Evolutionary conservation across 2,888 invertebrate species (phyloP).

Genomic region (Parthenolecanium corni): DNA sequence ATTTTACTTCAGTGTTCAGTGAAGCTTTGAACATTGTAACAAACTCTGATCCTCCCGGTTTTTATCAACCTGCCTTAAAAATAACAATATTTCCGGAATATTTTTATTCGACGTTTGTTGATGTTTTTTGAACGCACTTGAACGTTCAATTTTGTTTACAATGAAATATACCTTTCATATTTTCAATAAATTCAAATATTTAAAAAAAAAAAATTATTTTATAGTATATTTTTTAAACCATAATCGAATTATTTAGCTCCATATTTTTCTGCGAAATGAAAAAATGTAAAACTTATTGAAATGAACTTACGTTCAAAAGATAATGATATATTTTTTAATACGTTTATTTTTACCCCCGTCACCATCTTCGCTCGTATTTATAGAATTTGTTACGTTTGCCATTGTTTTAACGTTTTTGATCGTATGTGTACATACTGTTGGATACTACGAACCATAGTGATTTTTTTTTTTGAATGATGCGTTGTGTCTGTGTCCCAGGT

Average conservation of each 20-base stretch:
- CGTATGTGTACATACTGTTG: not conserved
- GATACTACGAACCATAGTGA: not conserved
- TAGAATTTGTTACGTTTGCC: constrained; percentile 17
- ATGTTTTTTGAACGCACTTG: too few relatives aligned
- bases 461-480: constrained; percentile 3
- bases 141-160: too few relatives aligned
- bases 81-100: not conserved
- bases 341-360: not conserved
- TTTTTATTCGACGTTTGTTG: not conserved
- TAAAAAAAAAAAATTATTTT: too few relatives aligned
- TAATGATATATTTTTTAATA: not conserved
- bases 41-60: too few relatives aligned
- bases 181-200: too few relatives aligned
- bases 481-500: constrained; percentile 19
- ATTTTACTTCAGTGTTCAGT: not conserved
- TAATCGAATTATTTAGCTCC: too few relatives aligned
- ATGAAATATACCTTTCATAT: too few relatives aligned
- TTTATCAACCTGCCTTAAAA: too few relatives aligned
- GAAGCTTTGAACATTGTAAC: not conserved
- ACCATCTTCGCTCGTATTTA: constrained; percentile 1
- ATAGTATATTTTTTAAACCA: too few relatives aligned
- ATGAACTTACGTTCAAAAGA: not conserved
- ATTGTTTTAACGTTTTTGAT: not conserved
- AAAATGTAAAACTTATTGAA: too few relatives aligned
- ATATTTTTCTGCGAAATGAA: not conserved